Conservation (phyloP, 2,888 invertebrate genomes). For the Chymomyza caudatula region DNA sequence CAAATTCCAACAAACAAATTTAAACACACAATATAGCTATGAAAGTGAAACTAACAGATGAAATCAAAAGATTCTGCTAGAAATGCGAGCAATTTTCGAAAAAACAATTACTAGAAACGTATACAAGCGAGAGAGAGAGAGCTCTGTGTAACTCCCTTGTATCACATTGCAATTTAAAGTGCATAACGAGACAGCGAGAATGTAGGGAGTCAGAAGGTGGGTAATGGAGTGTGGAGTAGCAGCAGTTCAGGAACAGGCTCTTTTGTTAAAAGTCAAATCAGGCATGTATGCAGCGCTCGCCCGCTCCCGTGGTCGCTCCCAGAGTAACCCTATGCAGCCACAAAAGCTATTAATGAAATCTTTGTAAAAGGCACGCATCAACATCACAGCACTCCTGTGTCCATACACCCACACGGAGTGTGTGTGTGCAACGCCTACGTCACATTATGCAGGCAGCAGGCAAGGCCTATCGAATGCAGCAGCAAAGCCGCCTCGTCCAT, state of each 20-base stretch:
- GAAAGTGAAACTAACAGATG: constrained; percentile 25
- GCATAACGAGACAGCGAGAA: constrained; percentile 24
- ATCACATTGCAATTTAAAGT: constrained; percentile 51
- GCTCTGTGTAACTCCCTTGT: neutral
- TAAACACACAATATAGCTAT: constrained; percentile 3
- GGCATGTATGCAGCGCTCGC: constrained; percentile 28
- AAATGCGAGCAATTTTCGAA: neutral
- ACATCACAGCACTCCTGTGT: neutral
- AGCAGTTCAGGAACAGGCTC: constrained; percentile 4
- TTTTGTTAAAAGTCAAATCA: constrained; percentile 45
- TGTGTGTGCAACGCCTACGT: constrained; percentile 8
- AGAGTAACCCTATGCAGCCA: constrained; percentile 38
- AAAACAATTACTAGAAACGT: neutral
- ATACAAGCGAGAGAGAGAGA: neutral
- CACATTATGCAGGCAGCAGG: neutral
- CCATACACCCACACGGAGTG: constrained; percentile 3
- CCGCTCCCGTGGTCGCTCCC: neutral
- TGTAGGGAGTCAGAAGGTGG: constrained; percentile 11
- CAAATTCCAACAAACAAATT: constrained; percentile 8
- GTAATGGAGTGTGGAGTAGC: neutral
- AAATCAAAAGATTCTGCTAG: constrained; percentile 17
- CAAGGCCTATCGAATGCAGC: constrained; percentile 34
- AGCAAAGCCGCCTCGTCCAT: neutral
- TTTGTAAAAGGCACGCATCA: constrained; percentile 42
- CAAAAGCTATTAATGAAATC: constrained; percentile 65